These are phyloP conservation scores for Chaenocephalus aceratus DNA, from an alignment of 2,113 vertebrate genomes.

Conservation along the genomic window DNA sequence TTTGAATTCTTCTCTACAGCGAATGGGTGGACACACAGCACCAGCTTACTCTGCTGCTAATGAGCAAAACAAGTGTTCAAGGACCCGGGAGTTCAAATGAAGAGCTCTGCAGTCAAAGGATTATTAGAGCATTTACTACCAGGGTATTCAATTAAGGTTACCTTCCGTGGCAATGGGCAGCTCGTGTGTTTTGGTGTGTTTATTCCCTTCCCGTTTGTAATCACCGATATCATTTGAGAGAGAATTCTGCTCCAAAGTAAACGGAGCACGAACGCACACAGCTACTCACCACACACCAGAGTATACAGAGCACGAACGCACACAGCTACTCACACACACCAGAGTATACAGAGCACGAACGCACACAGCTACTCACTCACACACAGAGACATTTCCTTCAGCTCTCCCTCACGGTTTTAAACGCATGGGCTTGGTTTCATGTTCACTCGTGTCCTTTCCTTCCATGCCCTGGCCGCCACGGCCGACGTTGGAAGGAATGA, in stretches of 20 bases:
- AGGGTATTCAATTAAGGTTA: slow-evolving; percentile 41
- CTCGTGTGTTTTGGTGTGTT: slow-evolving; percentile 57
- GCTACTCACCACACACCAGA: slow-evolving; percentile 1
- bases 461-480: neutral
- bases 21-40: slow-evolving; percentile 19
- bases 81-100: slow-evolving; percentile 38
- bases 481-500: too few relatives aligned
- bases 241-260: slow-evolving; percentile 14
- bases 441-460: slow-evolving; percentile 33
- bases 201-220: slow-evolving; percentile 52
- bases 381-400: neutral
- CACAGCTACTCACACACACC: slow-evolving; percentile 5
- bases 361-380: slow-evolving; percentile 12
- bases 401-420: too few relatives aligned
- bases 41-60: slow-evolving; percentile 14
- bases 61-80: slow-evolving; percentile 30
- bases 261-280: slow-evolving; percentile 5
- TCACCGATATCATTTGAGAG: slow-evolving; percentile 28
- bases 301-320: slow-evolving; percentile 1
- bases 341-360: slow-evolving; percentile 1
- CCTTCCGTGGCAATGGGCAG: slow-evolving; percentile 28
- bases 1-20: slow-evolving; percentile 46
- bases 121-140: slow-evolving; percentile 46
- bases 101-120: slow-evolving; percentile 24
- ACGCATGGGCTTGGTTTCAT: slow-evolving; percentile 25